Base-by-base conservation (phyloP, 2,113 vertebrate genomes). In the Pimephales promelas region DNA sequence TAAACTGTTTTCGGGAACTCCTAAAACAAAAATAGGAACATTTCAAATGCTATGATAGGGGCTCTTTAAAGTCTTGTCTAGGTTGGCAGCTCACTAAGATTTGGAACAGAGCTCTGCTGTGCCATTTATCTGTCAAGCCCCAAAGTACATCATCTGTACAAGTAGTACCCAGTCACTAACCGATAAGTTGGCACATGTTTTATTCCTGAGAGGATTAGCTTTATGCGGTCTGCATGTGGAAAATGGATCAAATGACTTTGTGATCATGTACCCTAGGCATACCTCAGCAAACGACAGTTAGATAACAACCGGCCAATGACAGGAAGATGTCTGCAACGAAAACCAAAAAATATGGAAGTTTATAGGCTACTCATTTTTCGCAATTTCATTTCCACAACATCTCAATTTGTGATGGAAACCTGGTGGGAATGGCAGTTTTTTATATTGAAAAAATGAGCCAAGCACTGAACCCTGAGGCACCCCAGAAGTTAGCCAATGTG, bases 201-300 rank as follows among this genome's bases (percentile, higher is more conserved):
- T 81, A 71, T 84, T 24, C 83, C 66, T 28, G 61, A 85, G 72
- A 84, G 45, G 83, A 88, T 89, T 87, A 86, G 31, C 47, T 85
- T 86, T 79, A 85, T 68, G 80, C 78, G 81, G 83, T 88, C 45
- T 72, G 24, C 16, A 54, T 2, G 71, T 56, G 66, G 31, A 52
- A 87, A 77, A 64, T 73, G 72, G 68, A 72, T 74, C 73, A 71
- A 78, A 83, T 57, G 56, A 49, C 36, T 45, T 40, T 26, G 66
- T 36, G 31, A 61, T 83, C 40, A 47, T 83, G 82, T 83, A 83
- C 28, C 71, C 78, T 54, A 10, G 66, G 83, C 76, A 24, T 71
- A 79, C 57, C 83, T 84, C 76, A 34, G 47, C 40, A 56, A 61
- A 81, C 56, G 28, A 34, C 40, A 78, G 80, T 88, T 86, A 82